Base-by-base conservation (phyloP, 2,113 vertebrate genomes). In the Hiodon alosoides region DNA sequence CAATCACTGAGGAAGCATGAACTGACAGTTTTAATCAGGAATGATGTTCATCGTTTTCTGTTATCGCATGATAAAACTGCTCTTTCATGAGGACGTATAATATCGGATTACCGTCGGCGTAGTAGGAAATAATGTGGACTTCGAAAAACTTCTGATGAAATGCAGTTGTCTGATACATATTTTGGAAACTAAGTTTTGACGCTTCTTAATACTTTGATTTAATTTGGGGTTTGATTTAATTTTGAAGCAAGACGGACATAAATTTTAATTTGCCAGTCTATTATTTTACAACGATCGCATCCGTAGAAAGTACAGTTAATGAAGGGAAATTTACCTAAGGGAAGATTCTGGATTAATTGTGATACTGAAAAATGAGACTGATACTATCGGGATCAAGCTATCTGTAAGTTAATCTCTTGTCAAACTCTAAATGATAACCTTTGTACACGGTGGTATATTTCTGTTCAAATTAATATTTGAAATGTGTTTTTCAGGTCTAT, bases 401-500 rank as follows among this genome's bases (percentile, higher is more conserved):
- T 82, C 81, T 91, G 91, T 92, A 74, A 90, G 89, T 90, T 72
- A 13, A 71, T 67, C n/a, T 76, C 54, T 50, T 68, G 52, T 10
- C 48, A n/a, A 67, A 1, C 62, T 60, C 2, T 16, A 53, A 59
- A 46, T 16, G 13, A 11, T 11, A 53, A 55, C 17, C 51, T 51
- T 13, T 67, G 14, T 54, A n/a, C 6, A 16, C 66, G n/a, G 17
- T 69, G 5, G 71, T 46, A 2, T 71, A 2, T 54, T 3, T 4
- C 46, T 51, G 14, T 7, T 71, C 13, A 73, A 6, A 52, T 59
- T 66, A 0, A 74, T 67, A 17, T 69, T 31, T 68, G 0, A 31
- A 66, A 66, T 66, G 11, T 82, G 84, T 82, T 81, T 82, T 78
- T 69, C 87, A 98, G 97, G 93, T 92, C 96, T 80, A 90, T 98